These are phyloP conservation scores for Glomeris marginata DNA, from an alignment of 2,888 invertebrate species.

Conservation along the genomic window DNA sequence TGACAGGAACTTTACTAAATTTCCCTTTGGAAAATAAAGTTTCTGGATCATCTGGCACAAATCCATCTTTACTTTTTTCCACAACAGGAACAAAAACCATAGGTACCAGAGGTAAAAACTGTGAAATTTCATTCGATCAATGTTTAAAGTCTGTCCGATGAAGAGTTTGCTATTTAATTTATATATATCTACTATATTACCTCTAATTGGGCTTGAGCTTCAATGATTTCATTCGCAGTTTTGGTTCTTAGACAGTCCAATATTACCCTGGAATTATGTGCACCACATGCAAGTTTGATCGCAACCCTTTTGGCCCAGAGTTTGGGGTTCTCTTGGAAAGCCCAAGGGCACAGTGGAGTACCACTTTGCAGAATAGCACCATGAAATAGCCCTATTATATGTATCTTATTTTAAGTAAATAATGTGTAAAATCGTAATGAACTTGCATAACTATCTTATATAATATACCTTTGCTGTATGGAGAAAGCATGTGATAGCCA, in stretches of 20 bases:
- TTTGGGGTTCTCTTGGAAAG: neutral
- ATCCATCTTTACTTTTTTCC: neutral
- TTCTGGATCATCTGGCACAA: constrained; percentile 1
- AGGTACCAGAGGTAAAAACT: neutral
- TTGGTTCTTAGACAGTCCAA: neutral
- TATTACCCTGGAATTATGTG: neutral
- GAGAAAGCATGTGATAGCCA: constrained; percentile 2
- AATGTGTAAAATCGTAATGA: neutral
- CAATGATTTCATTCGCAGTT: constrained; percentile 1
- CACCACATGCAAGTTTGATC: neutral
- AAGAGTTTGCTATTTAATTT: neutral
- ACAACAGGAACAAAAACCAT: constrained; percentile 4
- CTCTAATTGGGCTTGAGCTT: neutral
- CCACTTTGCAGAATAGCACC: constrained; percentile 11
- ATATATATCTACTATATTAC: no score
- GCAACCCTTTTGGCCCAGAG: neutral
- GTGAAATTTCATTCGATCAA: neutral
- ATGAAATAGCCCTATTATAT: constrained; percentile 6
- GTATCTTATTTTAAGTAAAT: neutral
- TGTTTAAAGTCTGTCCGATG: neutral
- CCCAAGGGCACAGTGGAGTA: neutral
- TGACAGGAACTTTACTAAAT: constrained; percentile 5
- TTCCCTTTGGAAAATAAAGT: constrained; percentile 1
- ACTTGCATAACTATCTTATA: neutral
- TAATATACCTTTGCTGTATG: constrained; percentile 4